Conservation (phyloP, 2,113 vertebrate species). For the Desmodus rotundus region DNA sequence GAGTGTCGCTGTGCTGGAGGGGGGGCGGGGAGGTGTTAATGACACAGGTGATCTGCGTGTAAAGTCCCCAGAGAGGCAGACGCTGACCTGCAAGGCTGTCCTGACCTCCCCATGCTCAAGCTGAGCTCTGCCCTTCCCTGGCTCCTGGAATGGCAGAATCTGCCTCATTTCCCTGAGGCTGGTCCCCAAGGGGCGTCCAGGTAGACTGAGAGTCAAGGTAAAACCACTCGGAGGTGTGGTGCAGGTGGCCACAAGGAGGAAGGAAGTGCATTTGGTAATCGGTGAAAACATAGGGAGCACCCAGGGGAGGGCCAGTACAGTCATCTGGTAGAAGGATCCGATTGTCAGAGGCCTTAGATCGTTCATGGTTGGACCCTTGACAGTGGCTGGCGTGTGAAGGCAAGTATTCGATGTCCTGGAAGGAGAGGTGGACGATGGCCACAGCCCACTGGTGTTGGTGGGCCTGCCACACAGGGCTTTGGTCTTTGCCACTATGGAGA, state of each 20-base stretch:
- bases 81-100: neutral
- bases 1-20: neutral
- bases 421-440: neutral
- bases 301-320: neutral
- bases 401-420: neutral
- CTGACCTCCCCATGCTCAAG: neutral
- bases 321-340: neutral
- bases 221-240: neutral
- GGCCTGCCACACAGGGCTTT: neutral
- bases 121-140: neutral
- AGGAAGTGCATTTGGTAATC: neutral
- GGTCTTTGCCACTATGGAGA: neutral
- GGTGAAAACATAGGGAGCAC: neutral
- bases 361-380: neutral
- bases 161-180: neutral
- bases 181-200: neutral
- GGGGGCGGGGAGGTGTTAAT: neutral
- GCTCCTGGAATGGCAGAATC: neutral
- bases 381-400: no score
- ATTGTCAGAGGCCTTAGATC: neutral
- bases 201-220: neutral
- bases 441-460: neutral
- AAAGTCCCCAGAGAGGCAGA: neutral
- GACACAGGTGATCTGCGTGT: neutral
- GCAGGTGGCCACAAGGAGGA: neutral